Evolutionary conservation across 2,113 vertebrate genomes (phyloP).

Genomic region (Xiphias gladius): DNA sequence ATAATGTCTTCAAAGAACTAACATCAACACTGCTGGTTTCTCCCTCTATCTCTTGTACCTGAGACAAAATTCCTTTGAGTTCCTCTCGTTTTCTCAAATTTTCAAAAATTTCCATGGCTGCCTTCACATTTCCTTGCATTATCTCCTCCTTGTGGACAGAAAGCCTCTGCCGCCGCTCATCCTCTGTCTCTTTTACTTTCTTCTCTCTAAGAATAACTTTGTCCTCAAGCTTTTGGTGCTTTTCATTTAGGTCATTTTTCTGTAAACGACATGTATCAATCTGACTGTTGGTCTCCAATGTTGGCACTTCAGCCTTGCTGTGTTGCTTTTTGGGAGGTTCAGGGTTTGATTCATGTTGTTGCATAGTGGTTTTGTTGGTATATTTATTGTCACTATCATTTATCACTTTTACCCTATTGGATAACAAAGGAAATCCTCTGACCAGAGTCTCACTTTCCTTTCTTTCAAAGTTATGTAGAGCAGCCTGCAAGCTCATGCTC

Average conservation of each 20-base stretch:
- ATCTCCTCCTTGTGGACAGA: constrained; percentile 94
- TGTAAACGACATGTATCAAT: not conserved
- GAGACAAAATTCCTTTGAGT: constrained; percentile 89
- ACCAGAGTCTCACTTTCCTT: constrained; percentile 57
- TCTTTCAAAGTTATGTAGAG: constrained; percentile 70
- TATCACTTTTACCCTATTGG: constrained; percentile 67
- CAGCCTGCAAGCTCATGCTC: constrained; percentile 60
- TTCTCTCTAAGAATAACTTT: constrained; percentile 88
- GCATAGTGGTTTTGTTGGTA: constrained; percentile 10
- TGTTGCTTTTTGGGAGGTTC: constrained; percentile 8
- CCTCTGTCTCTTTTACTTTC: constrained; percentile 88
- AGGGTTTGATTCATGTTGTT: constrained; percentile 33
- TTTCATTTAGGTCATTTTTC: constrained; percentile 25
- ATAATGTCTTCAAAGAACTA: constrained; percentile 85
- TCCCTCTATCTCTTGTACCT: constrained; percentile 90
- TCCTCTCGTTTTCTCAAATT: constrained; percentile 90
- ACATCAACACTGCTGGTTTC: constrained; percentile 84
- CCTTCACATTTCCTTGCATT: constrained; percentile 89
- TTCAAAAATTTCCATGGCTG: constrained; percentile 90
- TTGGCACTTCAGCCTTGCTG: constrained; percentile 9
- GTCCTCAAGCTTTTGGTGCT: constrained; percentile 25
- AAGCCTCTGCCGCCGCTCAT: constrained; percentile 88
- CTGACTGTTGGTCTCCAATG: not conserved
- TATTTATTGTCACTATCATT: constrained; percentile 30
- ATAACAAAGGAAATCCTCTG: constrained; percentile 35